Evolutionary conservation across 1,140 invertebrate species (phyloP).

Genomic region (Caenorhabditis elegans): DNA sequence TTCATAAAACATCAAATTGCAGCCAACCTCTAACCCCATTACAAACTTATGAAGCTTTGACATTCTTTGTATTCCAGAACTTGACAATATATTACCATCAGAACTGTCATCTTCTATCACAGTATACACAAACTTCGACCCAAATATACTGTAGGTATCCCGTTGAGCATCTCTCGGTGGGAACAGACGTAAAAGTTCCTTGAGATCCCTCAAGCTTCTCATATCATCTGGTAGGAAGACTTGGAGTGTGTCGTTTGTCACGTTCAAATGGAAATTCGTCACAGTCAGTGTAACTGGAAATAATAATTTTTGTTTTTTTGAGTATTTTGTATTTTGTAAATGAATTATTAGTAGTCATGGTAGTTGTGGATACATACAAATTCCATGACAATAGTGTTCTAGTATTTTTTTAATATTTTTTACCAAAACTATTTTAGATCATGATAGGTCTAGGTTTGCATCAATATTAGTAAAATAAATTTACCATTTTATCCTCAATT

Average conservation of each 20-base stretch:
- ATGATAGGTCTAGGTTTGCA: too few relatives aligned
- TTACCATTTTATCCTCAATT: too few relatives aligned
- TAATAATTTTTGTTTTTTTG: background rate
- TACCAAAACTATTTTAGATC: too few relatives aligned
- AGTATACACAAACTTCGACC: conserved; percentile 59
- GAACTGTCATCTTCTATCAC: conserved; percentile 50
- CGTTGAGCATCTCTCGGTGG: conserved; percentile 56
- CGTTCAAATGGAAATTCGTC: conserved; percentile 52
- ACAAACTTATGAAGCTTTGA: conserved; percentile 46
- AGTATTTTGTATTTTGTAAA: too few relatives aligned
- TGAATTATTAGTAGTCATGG: too few relatives aligned
- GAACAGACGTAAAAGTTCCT: conserved; percentile 52
- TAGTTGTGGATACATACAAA: too few relatives aligned
- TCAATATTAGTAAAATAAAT: too few relatives aligned
- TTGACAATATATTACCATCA: conserved; percentile 9
- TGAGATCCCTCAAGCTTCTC: conserved; percentile 44
- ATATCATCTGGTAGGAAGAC: conserved; percentile 61
- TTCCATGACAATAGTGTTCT: too few relatives aligned
- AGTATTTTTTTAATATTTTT: too few relatives aligned
- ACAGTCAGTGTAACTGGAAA: conserved; percentile 43
- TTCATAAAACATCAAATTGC: background rate
- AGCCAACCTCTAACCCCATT: conserved; percentile 35
- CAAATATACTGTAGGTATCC: conserved; percentile 58
- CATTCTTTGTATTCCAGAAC: background rate
- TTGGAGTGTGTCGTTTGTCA: conserved; percentile 56